Percentiles rank a stretch among this genome's conserved stretches.
Conservation (phyloP, 2,113 vertebrate genomes). For the Suricata suricatta region DNA sequence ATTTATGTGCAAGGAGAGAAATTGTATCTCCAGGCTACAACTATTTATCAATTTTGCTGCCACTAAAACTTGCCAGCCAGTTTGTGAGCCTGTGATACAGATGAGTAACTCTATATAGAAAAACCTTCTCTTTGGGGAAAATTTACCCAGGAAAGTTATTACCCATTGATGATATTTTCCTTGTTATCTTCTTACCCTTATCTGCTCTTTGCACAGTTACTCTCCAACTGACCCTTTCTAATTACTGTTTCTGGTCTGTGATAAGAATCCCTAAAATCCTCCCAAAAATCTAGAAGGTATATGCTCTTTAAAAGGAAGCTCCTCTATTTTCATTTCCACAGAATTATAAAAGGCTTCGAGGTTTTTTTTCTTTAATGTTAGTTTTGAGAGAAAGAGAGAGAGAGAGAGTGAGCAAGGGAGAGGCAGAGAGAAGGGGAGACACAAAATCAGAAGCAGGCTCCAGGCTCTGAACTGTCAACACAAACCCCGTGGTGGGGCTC, state of each 20-base stretch:
- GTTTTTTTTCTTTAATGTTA: not conserved
- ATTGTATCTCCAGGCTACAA: slow-evolving; percentile 41
- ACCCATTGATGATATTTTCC: slow-evolving; percentile 3
- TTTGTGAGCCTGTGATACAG: slow-evolving; percentile 45
- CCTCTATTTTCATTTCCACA: slow-evolving; percentile 14
- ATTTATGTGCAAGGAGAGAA: slow-evolving; percentile 54
- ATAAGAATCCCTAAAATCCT: not conserved
- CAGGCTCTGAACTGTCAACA: too few relatives aligned
- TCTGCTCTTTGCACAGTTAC: not conserved
- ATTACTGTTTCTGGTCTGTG: not conserved
- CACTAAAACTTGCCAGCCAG: slow-evolving; percentile 48
- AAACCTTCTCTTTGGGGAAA: slow-evolving; percentile 13
- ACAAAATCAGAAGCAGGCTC: too few relatives aligned
- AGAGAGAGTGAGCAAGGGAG: too few relatives aligned
- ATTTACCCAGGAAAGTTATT: slow-evolving; percentile 41
- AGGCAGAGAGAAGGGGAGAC: too few relatives aligned
- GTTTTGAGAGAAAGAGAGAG: too few relatives aligned
- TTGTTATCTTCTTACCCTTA: not conserved
- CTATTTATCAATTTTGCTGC: slow-evolving; percentile 61
- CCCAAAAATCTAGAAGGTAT: not conserved
- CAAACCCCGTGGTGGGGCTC: too few relatives aligned
- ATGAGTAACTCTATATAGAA: slow-evolving; percentile 53
- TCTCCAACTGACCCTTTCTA: not conserved
- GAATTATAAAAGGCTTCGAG: not conserved
- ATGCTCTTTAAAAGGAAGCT: not conserved